Evolutionary conservation across 2,888 invertebrate species (phyloP).

Genomic region (Cheilosia pagana): DNA sequence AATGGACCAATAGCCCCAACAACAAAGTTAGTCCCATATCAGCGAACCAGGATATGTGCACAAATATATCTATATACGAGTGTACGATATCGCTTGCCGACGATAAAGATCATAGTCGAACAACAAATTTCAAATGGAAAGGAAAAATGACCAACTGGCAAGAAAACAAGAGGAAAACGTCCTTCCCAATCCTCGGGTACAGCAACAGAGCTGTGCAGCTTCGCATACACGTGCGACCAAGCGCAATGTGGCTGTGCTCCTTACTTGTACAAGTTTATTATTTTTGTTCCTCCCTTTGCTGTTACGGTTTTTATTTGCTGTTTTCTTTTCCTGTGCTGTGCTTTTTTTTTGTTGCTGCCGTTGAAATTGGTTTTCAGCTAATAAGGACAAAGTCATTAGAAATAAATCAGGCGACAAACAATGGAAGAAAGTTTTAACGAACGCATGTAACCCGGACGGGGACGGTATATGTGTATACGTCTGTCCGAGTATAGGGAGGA

Average conservation of each 20-base stretch:
- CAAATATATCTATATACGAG: not conserved
- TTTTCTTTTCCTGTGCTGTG: conserved; percentile 27
- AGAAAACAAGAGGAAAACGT: conserved; percentile 17
- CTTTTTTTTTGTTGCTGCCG: conserved; percentile 68
- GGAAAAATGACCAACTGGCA: conserved; percentile 58
- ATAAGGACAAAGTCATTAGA: conserved; percentile 78
- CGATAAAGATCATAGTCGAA: conserved; percentile 71
- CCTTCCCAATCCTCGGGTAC: conserved; percentile 25
- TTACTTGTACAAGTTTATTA: conserved; percentile 56
- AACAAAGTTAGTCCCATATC: conserved; percentile 52
- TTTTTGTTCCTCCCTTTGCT: conserved; percentile 29
- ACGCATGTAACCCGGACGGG: conserved; percentile 41
- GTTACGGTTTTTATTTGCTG: conserved; percentile 31
- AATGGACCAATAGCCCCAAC: conserved; percentile 56
- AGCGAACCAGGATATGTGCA: conserved; percentile 26
- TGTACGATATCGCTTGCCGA: conserved; percentile 32
- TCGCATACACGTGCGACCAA: conserved; percentile 65
- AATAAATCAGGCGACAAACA: conserved; percentile 78
- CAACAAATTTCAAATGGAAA: conserved; percentile 71
- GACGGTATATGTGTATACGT: not conserved
- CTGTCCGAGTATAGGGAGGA: conserved; percentile 20
- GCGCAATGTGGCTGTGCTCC: conserved; percentile 33
- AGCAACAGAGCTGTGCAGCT: conserved; percentile 38
- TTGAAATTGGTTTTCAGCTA: conserved; percentile 78
- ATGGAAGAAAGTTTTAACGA: conserved; percentile 73